These are phyloP conservation scores for Phymatocera aterrima DNA, from an alignment of 2,888 invertebrate species.

Conservation along the genomic window DNA sequence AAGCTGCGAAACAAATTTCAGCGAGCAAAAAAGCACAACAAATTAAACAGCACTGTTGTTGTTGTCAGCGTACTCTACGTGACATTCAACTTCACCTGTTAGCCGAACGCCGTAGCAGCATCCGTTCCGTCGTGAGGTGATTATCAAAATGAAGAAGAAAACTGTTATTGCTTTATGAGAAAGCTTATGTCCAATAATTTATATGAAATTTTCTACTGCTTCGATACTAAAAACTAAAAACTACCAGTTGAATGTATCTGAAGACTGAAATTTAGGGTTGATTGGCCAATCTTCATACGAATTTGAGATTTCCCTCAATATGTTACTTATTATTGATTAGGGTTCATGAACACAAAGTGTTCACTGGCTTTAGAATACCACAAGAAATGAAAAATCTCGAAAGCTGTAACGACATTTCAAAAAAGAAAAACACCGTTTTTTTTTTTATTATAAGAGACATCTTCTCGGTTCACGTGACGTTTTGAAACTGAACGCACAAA, in stretches of 20 bases:
- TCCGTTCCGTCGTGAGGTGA: conserved; percentile 72
- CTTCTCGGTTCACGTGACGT: too few relatives aligned
- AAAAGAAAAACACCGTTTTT: too few relatives aligned
- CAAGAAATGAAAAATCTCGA: too few relatives aligned
- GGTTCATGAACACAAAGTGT: neutral
- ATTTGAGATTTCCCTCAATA: neutral
- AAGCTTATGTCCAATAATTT: neutral
- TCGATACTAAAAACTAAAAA: too few relatives aligned
- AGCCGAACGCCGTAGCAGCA: conserved; percentile 66
- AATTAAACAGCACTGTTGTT: conserved; percentile 67
- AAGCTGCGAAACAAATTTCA: conserved; percentile 58
- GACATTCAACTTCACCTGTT: conserved; percentile 69
- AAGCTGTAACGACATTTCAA: too few relatives aligned
- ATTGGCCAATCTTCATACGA: neutral
- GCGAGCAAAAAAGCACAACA: conserved; percentile 59
- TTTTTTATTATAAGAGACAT: too few relatives aligned
- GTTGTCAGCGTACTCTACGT: conserved; percentile 62
- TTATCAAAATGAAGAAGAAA: neutral
- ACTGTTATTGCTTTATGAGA: neutral
- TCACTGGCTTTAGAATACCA: too few relatives aligned
- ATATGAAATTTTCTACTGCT: too few relatives aligned
- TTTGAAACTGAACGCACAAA: too few relatives aligned
- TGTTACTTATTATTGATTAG: neutral
- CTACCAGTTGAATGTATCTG: too few relatives aligned
- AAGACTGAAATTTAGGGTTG: too few relatives aligned